Conservation (phyloP, 2,888 invertebrate species). For the Sympetrum striolatum region DNA sequence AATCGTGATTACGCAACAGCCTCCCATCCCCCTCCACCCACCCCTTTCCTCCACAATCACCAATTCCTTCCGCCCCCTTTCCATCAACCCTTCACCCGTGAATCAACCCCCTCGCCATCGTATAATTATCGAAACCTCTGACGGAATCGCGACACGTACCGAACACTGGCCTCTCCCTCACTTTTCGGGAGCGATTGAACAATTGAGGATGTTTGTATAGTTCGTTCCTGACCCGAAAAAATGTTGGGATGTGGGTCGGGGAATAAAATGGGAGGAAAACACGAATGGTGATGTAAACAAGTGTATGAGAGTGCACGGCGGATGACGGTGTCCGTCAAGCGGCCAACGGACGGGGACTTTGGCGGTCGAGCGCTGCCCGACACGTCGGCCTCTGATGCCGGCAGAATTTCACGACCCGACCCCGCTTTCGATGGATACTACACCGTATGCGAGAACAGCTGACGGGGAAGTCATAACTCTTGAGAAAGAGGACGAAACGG, state of each 20-base stretch:
- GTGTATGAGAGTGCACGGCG: neutral
- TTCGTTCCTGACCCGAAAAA: neutral
- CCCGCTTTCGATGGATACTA: neutral
- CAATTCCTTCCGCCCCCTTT: neutral
- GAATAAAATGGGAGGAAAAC: neutral
- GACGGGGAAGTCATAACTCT: neutral
- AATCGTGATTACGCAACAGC: constrained; percentile 27
- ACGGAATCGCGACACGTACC: neutral
- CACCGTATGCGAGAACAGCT: neutral
- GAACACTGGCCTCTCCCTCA: neutral
- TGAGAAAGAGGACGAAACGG: neutral
- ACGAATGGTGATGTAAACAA: neutral
- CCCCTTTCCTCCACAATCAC: constrained; percentile 45
- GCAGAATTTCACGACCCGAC: neutral
- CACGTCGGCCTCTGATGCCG: neutral
- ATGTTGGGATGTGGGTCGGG: neutral
- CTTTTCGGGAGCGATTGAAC: neutral
- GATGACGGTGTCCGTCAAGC: neutral
- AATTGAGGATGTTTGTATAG: neutral
- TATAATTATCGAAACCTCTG: neutral
- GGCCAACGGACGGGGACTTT: neutral
- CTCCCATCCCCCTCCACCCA: constrained; percentile 19
- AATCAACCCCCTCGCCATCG: neutral
- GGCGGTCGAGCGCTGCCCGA: constrained; percentile 20
- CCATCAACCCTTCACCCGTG: neutral